These are phyloP conservation scores for Pyrrhia umbra DNA, from an alignment of 2,888 invertebrate species.

Conservation along the genomic window DNA sequence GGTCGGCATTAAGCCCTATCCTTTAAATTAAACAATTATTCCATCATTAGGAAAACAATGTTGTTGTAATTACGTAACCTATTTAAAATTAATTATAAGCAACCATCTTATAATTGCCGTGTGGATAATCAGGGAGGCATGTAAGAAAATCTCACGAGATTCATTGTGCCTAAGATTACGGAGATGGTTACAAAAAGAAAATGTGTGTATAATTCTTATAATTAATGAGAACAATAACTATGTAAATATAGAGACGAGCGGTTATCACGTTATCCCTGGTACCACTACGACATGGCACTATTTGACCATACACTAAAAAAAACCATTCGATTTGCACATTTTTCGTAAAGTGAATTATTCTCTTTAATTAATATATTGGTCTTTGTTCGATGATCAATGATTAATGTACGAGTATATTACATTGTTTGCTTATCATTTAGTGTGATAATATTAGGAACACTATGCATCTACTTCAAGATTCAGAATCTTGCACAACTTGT, in stretches of 20 bases:
- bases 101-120: constrained; percentile 44
- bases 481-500: constrained; percentile 14
- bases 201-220: constrained; percentile 20
- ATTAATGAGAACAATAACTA: constrained; percentile 23
- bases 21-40: constrained; percentile 54
- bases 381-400: too few species aligned
- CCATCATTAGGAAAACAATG: constrained; percentile 49
- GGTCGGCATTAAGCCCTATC: constrained; percentile 1
- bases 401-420: too few species aligned
- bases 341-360: too few species aligned
- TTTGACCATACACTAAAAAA: background rate
- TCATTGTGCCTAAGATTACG: constrained; percentile 51
- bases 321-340: too few species aligned
- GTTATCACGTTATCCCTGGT: background rate
- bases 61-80: constrained; percentile 40
- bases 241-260: background rate
- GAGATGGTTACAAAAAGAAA: constrained; percentile 37
- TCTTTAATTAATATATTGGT: too few species aligned
- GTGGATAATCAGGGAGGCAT: constrained; percentile 40
- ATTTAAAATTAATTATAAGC: constrained; percentile 52
- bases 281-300: background rate
- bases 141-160: constrained; percentile 54
- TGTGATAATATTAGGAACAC: background rate
- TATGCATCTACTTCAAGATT: constrained; percentile 17
- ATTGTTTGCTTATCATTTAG: background rate